Conservation (phyloP, 2,888 invertebrate species). For the Hipparchia semele region DNA sequence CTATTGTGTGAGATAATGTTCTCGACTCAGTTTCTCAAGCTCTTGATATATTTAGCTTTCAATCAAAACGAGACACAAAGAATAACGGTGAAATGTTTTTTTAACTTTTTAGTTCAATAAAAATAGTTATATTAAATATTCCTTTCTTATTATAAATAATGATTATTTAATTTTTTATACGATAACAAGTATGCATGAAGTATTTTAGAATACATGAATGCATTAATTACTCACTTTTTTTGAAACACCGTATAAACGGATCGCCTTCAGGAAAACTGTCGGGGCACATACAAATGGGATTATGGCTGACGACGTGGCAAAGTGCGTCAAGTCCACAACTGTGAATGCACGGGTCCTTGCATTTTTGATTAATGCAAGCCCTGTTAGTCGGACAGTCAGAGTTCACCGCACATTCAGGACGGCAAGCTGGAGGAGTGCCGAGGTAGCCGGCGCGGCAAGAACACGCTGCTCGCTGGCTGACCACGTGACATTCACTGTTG, state of each 20-base stretch:
- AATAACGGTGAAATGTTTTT: too few relatives aligned
- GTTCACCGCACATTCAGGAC: slow-evolving; percentile 90
- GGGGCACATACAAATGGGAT: slow-evolving; percentile 89
- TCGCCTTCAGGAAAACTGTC: slow-evolving; percentile 87
- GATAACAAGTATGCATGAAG: too few relatives aligned
- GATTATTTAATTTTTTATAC: too few relatives aligned
- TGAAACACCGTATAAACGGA: slow-evolving; percentile 88
- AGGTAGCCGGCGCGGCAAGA: slow-evolving; percentile 87
- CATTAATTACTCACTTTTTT: slow-evolving; percentile 61
- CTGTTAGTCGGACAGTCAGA: slow-evolving; percentile 88
- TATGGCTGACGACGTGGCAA: slow-evolving; percentile 91
- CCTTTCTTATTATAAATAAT: too few relatives aligned
- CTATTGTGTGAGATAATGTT: neutral
- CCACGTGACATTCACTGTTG: slow-evolving; percentile 88
- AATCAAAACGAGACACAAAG: too few relatives aligned
- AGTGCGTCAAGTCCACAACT: slow-evolving; percentile 90
- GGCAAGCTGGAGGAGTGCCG: slow-evolving; percentile 89
- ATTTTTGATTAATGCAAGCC: slow-evolving; percentile 90
- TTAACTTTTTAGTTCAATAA: too few relatives aligned
- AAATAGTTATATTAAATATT: too few relatives aligned
- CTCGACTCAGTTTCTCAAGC: too few relatives aligned
- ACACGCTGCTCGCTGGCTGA: slow-evolving; percentile 88
- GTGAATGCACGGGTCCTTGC: slow-evolving; percentile 89
- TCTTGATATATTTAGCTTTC: too few relatives aligned
- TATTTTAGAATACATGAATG: neutral